phyloP scores from a whole-genome alignment of 2,797 vertebrate species.

The Pteronotus mesoamericanus region DNA sequence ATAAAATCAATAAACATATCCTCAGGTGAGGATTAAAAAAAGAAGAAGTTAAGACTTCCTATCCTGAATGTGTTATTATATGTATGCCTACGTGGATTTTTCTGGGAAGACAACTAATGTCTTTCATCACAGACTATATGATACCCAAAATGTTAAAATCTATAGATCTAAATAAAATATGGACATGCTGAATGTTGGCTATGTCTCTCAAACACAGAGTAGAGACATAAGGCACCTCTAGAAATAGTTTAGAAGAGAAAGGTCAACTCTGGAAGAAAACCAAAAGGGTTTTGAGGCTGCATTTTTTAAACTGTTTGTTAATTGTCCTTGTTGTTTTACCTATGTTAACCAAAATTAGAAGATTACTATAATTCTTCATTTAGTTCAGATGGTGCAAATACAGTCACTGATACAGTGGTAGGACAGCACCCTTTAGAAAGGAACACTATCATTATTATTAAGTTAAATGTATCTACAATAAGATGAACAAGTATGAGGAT shows the following conservation, averaged over 20 bases:
- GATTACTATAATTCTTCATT: not conserved
- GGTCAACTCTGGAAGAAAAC: constrained; percentile 11
- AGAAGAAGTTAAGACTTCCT: constrained; percentile 9
- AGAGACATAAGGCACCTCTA: not conserved
- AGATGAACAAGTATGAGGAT: constrained; percentile 70
- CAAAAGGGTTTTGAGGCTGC: not conserved
- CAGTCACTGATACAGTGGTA: not conserved
- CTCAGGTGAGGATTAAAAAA: not conserved
- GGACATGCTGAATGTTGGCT: not conserved
- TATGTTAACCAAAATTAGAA: not conserved
- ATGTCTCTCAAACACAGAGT: not conserved
- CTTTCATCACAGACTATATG: not conserved
- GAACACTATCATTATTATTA: constrained; percentile 32
- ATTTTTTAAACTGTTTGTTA: not conserved
- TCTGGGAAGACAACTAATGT: not conserved
- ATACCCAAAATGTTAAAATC: constrained; percentile 30
- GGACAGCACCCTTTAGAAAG: constrained; percentile 41
- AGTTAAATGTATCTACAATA: constrained; percentile 70
- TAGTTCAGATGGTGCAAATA: not conserved
- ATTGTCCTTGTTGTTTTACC: not conserved
- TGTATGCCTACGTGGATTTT: not conserved
- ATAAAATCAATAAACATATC: not conserved
- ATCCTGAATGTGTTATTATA: not conserved
- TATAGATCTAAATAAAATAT: not conserved
- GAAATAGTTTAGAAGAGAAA: constrained; percentile 5